Base-by-base conservation (phyloP, 2,113 vertebrate species). In the Phylloscopus trochiloides region DNA sequence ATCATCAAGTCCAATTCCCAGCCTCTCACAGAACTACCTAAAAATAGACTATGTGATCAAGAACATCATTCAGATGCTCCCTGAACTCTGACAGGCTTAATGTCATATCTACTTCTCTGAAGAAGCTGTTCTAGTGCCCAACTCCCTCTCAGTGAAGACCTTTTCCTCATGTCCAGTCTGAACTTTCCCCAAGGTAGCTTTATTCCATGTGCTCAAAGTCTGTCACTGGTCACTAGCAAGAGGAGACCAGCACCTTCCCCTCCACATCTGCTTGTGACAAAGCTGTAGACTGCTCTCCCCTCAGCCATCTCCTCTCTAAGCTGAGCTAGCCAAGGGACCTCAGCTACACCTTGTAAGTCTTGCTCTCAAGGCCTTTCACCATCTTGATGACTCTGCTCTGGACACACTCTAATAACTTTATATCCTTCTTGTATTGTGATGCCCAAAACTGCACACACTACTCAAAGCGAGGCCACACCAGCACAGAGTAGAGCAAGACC, bases 391-490 rank as follows among this genome's bases (percentile, higher is more conserved):
- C 6, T 11, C 14, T 47, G 4, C 25, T 61, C 31, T 47, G 25
- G 17, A 54, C 29, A 54, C 29, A 47, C 20, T 47, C 16, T 21
- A 67, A 9, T 15, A 34, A 36, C 11, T 67, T 75, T 13, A 47
- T 17, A 40, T 40, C 6, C 20, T 52, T 42, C 50, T 36, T 26
- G 9, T 26, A 18, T 17, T 34, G 1, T 22, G 25, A 40, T 31
- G 19, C 25, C 31, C 40, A 50, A 43, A 91, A 36, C 6, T 74
- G 15, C 34, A 10, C 15, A 20, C 3, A 65, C 4, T 17, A 36
- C 16, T 81, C 1, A 1, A 67, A 32, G 6, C 32, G 25, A 29
- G 15, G 43, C 14, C 0, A 0, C 26, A 58, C 6, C 19, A 81
- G 2, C 54, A 24, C 7, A 28, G 26, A 28, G 11, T 7, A 42